phyloP scores from a whole-genome alignment of 1,140 invertebrate species.

The Philotrypesis tridentata region DNA sequence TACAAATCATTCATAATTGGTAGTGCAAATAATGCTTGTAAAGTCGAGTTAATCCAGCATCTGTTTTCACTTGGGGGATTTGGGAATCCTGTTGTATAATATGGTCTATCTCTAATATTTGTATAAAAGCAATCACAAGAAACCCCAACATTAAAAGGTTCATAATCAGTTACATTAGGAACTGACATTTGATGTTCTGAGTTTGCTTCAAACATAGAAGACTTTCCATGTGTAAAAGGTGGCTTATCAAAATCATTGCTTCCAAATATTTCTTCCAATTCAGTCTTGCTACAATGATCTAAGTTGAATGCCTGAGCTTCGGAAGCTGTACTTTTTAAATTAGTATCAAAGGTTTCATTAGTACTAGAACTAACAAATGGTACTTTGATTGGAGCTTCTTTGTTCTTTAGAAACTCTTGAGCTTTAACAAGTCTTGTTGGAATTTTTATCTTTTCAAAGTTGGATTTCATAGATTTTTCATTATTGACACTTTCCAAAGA shows the following conservation, averaged over 20 bases:
- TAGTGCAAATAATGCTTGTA: conserved; percentile 63
- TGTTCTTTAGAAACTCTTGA: conserved; percentile 32
- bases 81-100: conserved; percentile 63
- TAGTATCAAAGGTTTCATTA: neutral
- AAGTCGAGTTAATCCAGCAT: conserved; percentile 65
- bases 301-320: neutral
- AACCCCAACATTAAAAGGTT: conserved; percentile 45
- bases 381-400: neutral
- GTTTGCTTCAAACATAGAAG: conserved; percentile 42
- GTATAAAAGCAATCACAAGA: conserved; percentile 31
- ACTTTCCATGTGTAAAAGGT: neutral
- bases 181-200: conserved; percentile 41
- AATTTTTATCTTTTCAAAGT: neutral
- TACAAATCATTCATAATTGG: conserved; percentile 60
- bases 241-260: neutral
- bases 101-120: conserved; percentile 51
- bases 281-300: neutral
- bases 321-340: neutral
- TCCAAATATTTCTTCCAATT: neutral
- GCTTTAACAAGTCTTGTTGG: conserved; percentile 8
- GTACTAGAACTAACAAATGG: neutral
- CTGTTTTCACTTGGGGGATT: conserved; percentile 67
- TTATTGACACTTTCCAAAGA: neutral
- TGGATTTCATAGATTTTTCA: neutral
- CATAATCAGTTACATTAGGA: conserved; percentile 51